Conservation (phyloP, 2,888 invertebrate genomes). For the Tipula helvola region DNA sequence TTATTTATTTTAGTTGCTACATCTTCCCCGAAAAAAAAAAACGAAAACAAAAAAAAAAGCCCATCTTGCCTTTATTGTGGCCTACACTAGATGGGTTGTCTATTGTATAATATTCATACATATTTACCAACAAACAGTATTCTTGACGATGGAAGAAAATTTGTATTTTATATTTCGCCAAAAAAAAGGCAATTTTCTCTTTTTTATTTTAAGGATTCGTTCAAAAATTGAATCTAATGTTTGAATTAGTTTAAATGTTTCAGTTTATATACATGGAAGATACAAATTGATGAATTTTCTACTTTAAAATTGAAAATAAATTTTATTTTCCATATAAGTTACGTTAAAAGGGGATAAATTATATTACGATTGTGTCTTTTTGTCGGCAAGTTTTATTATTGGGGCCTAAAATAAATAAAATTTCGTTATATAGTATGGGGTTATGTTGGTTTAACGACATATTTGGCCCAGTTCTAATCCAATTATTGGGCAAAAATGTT, state of each 20-base stretch:
- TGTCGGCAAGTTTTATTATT: background rate
- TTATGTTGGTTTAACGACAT: background rate
- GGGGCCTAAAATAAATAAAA: background rate
- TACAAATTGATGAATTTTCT: background rate
- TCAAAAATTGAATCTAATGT: background rate
- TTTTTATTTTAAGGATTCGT: background rate
- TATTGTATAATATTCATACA: background rate
- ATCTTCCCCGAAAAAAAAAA: background rate
- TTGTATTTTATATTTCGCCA: background rate
- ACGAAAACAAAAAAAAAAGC: background rate
- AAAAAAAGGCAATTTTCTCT: background rate
- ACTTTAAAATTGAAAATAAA: background rate
- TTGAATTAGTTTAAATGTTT: background rate
- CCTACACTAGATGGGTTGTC: background rate
- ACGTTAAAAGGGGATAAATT: background rate
- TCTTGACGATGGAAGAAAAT: background rate
- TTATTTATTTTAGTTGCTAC: background rate
- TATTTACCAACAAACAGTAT: background rate
- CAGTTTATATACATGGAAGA: background rate
- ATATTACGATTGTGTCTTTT: background rate
- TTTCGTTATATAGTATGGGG: background rate
- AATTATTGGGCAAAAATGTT: background rate
- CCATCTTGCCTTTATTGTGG: background rate
- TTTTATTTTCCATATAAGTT: background rate
- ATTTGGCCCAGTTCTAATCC: background rate